phyloP scores from a whole-genome alignment of 1,140 invertebrate species.

The Lordiphosa stackelbergi region DNA sequence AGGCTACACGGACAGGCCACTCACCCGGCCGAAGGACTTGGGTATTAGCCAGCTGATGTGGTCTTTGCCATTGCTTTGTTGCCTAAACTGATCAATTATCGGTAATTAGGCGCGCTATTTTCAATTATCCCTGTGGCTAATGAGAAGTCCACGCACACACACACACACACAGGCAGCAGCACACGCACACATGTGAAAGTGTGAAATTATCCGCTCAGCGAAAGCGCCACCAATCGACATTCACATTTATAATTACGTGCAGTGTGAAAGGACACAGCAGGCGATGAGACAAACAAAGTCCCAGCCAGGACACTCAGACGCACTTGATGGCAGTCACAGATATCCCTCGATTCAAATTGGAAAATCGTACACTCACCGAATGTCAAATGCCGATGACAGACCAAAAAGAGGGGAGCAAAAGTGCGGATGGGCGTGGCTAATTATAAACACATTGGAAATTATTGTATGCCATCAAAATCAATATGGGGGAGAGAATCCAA shows the following conservation, averaged over 20 bases:
- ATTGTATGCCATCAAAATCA: constrained; percentile 43
- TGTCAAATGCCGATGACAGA: constrained; percentile 54
- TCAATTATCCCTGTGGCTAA: constrained; percentile 57
- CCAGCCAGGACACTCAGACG: constrained; percentile 42
- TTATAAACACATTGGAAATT: constrained; percentile 52
- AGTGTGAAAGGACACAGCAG: constrained; percentile 23
- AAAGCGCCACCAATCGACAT: constrained; percentile 24
- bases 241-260: constrained; percentile 47
- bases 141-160: constrained; percentile 22
- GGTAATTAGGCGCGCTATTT: constrained; percentile 44
- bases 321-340: constrained; percentile 39
- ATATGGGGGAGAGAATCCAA: constrained; percentile 20
- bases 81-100: constrained; percentile 60
- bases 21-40: constrained; percentile 3
- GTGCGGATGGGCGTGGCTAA: constrained; percentile 45
- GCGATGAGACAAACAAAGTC: constrained; percentile 21
- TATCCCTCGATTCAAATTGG: constrained; percentile 9
- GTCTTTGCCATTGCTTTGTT: constrained; percentile 4
- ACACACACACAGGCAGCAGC: neutral
- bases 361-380: constrained; percentile 20
- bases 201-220: constrained; percentile 35
- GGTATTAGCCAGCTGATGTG: constrained; percentile 42
- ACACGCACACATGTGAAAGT: constrained; percentile 30
- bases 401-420: neutral
- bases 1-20: constrained; percentile 14